These are phyloP conservation scores for Drosophila suzukii DNA, from an alignment of 1,140 invertebrate genomes.

Conservation along the genomic window DNA sequence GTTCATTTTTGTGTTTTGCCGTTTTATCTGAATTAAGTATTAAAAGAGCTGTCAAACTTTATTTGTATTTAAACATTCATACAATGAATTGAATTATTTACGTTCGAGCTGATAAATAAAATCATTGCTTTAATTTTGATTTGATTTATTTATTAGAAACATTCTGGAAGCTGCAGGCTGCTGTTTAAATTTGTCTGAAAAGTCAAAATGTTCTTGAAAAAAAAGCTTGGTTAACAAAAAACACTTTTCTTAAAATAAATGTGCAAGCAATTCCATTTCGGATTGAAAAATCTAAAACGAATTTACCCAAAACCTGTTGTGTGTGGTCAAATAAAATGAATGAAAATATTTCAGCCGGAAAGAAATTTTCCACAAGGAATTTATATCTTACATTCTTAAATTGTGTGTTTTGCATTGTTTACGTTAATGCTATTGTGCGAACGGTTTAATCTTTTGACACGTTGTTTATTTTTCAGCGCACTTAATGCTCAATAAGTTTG, in stretches of 20 bases:
- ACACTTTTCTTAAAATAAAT: conserved; percentile 1
- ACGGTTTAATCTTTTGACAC: conserved; percentile 26
- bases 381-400: not conserved
- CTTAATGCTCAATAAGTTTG: not conserved
- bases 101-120: not conserved
- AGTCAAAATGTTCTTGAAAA: not conserved
- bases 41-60: not conserved
- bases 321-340: not conserved
- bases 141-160: not conserved
- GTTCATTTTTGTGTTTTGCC: not conserved
- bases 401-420: conserved; percentile 8
- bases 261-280: not conserved
- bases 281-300: not conserved
- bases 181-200: conserved; percentile 9
- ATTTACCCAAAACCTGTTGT: not conserved
- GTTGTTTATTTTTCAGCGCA: conserved; percentile 16
- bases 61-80: not conserved
- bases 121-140: not conserved
- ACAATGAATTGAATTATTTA: not conserved
- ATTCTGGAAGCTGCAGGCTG: not conserved
- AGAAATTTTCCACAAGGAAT: conserved; percentile 10
- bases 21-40: not conserved
- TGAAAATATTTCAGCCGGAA: not conserved
- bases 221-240: not conserved
- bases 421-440: conserved; percentile 30